Percentiles rank a stretch among this genome's conserved stretches.
Evolutionary conservation across 2,888 invertebrate genomes (phyloP).

Genomic region (Drosophila rubida): DNA sequence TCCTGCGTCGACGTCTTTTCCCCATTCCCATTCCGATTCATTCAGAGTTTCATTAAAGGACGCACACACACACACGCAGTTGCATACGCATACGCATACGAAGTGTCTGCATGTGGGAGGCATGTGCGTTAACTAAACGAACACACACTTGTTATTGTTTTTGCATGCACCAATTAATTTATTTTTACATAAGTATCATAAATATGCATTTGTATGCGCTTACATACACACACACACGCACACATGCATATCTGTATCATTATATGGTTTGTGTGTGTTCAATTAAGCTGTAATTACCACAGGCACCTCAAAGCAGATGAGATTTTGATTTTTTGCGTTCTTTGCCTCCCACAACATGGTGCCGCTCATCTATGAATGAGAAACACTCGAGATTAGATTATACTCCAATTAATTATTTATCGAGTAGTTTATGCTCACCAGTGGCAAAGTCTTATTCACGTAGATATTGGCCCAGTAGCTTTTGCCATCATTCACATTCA

Average conservation of each 20-base stretch:
- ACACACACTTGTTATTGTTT: constrained; percentile 44
- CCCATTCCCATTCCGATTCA: constrained; percentile 41
- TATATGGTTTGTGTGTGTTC: background rate
- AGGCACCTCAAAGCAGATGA: constrained; percentile 83
- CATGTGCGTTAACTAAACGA: constrained; percentile 30
- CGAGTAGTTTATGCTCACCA: constrained; percentile 69
- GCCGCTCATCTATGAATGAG: constrained; percentile 82
- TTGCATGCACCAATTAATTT: constrained; percentile 77
- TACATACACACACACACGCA: background rate
- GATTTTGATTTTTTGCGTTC: constrained; percentile 66
- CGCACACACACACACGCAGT: constrained; percentile 30
- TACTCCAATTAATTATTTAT: background rate
- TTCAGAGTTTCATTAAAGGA: constrained; percentile 72
- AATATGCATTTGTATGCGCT: constrained; percentile 8
- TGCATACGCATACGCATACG: background rate
- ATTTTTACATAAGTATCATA: constrained; percentile 53
- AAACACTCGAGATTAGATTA: background rate
- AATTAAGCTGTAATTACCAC: constrained; percentile 68
- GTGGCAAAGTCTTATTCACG: constrained; percentile 76
- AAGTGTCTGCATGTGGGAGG: constrained; percentile 2
- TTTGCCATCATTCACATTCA: constrained; percentile 70
- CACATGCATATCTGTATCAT: background rate
- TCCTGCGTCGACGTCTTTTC: constrained; percentile 26
- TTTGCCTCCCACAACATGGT: constrained; percentile 82
- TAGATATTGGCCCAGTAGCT: constrained; percentile 79